These are phyloP conservation scores for Zophobas atratus DNA, from an alignment of 1,140 invertebrate species.

Conservation along the genomic window DNA sequence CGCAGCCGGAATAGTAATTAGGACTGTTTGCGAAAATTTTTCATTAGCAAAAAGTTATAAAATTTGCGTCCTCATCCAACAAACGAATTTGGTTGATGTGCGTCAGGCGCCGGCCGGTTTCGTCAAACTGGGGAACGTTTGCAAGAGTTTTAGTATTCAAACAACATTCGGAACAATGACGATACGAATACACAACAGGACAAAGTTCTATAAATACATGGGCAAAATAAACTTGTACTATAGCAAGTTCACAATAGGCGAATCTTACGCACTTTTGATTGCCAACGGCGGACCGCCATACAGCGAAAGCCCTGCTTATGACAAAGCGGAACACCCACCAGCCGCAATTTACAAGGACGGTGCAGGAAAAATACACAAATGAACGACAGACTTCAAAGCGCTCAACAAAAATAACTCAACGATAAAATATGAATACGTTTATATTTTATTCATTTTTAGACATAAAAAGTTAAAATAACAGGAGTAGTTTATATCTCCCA, in stretches of 20 bases:
- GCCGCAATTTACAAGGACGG: no score
- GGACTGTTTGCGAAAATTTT: neutral
- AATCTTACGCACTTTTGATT: neutral
- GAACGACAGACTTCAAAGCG: no score
- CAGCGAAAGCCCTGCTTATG: no score
- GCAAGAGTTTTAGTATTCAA: neutral
- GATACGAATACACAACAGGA: neutral
- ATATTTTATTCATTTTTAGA: no score
- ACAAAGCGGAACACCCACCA: no score
- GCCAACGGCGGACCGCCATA: no score
- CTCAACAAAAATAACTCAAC: no score
- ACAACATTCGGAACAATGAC: neutral
- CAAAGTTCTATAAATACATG: neutral
- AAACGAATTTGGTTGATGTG: neutral
- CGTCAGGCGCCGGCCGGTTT: neutral
- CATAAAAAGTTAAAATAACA: no score
- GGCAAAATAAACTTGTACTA: neutral
- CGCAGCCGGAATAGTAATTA: conserved; percentile 32
- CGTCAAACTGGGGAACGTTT: neutral
- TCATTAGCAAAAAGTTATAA: neutral
- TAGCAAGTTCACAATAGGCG: neutral
- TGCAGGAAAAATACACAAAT: no score
- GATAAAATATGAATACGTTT: no score
- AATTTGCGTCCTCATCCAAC: neutral
- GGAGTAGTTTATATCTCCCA: no score